Evolutionary conservation across 1,140 invertebrate genomes (phyloP).

Genomic region (Lordiphosa clarofinis): DNA sequence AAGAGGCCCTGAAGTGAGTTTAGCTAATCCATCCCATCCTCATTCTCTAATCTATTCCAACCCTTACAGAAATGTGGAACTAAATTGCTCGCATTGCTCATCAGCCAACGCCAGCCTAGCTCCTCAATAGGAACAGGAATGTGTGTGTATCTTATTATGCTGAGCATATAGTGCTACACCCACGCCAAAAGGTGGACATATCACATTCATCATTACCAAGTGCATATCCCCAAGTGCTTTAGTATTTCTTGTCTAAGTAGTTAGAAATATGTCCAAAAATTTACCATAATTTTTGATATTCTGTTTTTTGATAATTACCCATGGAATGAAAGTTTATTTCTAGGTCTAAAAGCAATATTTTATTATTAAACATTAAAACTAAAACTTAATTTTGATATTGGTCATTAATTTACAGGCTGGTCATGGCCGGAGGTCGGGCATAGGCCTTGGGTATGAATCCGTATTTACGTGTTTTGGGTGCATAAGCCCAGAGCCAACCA

Average conservation of each 20-base stretch:
- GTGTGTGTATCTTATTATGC: slow-evolving; percentile 53
- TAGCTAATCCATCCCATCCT: too few relatives aligned
- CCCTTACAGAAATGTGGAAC: slow-evolving; percentile 40
- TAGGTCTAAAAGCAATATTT: not conserved
- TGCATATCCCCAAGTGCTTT: slow-evolving; percentile 64
- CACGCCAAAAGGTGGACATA: not conserved
- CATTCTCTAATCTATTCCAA: too few relatives aligned
- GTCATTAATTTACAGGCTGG: slow-evolving; percentile 82
- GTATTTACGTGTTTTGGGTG: slow-evolving; percentile 94
- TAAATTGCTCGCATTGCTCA: slow-evolving; percentile 57
- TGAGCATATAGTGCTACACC: slow-evolving; percentile 59
- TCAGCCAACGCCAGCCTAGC: not conserved
- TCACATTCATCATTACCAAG: slow-evolving; percentile 44
- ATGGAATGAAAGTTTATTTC: not conserved
- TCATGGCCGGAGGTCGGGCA: slow-evolving; percentile 95
- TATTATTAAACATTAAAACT: slow-evolving; percentile 2
- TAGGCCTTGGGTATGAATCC: slow-evolving; percentile 97
- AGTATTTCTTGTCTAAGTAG: slow-evolving; percentile 38
- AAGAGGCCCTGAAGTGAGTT: slow-evolving; percentile 80
- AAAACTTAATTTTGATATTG: too few relatives aligned
- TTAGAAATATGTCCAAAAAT: slow-evolving; percentile 1
- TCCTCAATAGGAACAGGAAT: not conserved
- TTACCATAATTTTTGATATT: slow-evolving; percentile 13
- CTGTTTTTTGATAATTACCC: too few relatives aligned
- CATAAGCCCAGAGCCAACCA: slow-evolving; percentile 97